phyloP scores from a whole-genome alignment of 2,888 invertebrate genomes.

The Ametastegia equiseti region DNA sequence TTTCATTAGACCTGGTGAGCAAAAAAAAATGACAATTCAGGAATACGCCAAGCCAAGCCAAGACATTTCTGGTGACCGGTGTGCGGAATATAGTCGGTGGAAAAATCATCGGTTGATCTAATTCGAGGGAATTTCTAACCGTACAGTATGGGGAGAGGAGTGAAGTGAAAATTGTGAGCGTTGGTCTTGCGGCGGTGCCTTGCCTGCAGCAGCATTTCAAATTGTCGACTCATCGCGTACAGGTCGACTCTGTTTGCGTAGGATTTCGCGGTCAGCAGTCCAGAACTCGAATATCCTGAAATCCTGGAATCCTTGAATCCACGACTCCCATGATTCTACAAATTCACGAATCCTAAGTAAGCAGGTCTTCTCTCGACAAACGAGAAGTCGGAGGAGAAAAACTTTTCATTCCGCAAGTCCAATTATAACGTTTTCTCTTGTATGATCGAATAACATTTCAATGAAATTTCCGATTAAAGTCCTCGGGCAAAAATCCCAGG shows the following conservation, averaged over 20 bases:
- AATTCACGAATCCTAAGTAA: constrained; percentile 14
- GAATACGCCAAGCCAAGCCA: too few species aligned
- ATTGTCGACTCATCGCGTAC: constrained; percentile 30
- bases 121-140: not conserved
- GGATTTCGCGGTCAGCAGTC: constrained; percentile 40
- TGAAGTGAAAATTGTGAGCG: not conserved
- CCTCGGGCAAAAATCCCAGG: too few species aligned
- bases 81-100: not conserved
- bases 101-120: not conserved
- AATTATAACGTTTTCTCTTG: too few species aligned
- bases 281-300: constrained; percentile 19
- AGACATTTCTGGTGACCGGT: too few species aligned
- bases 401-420: not conserved
- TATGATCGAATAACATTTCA: too few species aligned
- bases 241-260: constrained; percentile 25
- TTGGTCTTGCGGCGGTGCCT: not conserved
- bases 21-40: too few species aligned
- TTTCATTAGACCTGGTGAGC: too few species aligned
- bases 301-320: constrained; percentile 21
- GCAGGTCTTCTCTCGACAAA: constrained; percentile 17
- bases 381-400: not conserved
- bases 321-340: not conserved
- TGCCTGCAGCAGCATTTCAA: not conserved
- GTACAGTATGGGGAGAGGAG: not conserved
- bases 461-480: too few species aligned